Evolutionary conservation across 1,140 invertebrate genomes (phyloP).

Genomic region (Araneus ventricosus): DNA sequence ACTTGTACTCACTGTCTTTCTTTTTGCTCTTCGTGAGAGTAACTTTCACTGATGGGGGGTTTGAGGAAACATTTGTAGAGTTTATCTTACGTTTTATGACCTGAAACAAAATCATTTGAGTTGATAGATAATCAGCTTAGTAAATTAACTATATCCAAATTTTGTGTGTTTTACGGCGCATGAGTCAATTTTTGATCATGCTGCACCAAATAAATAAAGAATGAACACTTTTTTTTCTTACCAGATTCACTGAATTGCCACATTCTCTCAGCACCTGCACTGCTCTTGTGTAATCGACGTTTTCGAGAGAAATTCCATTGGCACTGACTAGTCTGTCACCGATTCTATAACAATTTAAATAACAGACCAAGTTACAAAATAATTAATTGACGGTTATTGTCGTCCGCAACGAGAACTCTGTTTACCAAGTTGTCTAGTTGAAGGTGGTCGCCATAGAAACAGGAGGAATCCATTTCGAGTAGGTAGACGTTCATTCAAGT

Average conservation of each 20-base stretch:
- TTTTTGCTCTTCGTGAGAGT: constrained; percentile 94
- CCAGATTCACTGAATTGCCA: constrained; percentile 92
- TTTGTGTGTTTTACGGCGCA: too few species aligned
- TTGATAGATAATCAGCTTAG: too few species aligned
- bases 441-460: too few species aligned
- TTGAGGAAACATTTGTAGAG: constrained; percentile 78
- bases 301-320: constrained; percentile 96
- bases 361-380: too few species aligned
- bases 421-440: too few species aligned
- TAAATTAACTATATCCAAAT: too few species aligned
- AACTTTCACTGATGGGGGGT: constrained; percentile 87
- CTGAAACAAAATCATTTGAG: constrained; percentile 13
- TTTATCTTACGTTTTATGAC: constrained; percentile 72
- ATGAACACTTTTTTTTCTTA: constrained; percentile 78
- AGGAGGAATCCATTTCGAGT: too few species aligned
- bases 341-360: constrained; percentile 84
- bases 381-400: too few species aligned
- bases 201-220: neutral
- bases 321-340: constrained; percentile 98
- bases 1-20: constrained; percentile 90
- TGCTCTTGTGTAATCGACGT: constrained; percentile 96
- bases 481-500: too few species aligned
- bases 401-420: too few species aligned
- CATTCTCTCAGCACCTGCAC: constrained; percentile 89
- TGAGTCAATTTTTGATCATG: too few species aligned